Percentiles rank a stretch among this genome's conserved stretches.
Evolutionary conservation across 2,797 vertebrate species (phyloP).

Genomic region (Hippocampus kuda): DNA sequence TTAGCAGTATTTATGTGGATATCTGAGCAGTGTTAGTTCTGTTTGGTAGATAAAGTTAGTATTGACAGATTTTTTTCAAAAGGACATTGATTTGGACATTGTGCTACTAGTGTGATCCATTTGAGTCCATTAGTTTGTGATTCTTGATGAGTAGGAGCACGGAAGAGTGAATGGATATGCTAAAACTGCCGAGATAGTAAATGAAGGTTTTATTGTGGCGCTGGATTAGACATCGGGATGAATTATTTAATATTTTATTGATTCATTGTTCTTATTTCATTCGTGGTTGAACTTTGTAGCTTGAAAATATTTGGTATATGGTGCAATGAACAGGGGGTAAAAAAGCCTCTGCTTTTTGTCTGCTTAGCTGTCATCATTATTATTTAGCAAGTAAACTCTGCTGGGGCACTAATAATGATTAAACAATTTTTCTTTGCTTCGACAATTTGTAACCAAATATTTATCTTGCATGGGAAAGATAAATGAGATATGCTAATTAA

Average conservation of each 20-base stretch:
- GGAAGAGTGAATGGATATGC: background rate
- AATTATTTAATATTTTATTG: background rate
- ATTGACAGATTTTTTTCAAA: too few relatives aligned
- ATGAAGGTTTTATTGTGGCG: background rate
- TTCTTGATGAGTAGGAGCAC: background rate
- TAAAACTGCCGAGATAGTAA: background rate
- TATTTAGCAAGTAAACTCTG: background rate
- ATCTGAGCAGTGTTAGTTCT: too few relatives aligned
- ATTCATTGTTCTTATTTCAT: background rate
- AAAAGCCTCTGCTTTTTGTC: background rate
- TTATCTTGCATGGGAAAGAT: background rate
- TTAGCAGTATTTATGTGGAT: too few relatives aligned
- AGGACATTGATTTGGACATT: too few relatives aligned
- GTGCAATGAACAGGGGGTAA: background rate
- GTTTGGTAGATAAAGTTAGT: too few relatives aligned
- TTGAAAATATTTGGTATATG: background rate
- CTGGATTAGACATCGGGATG: background rate
- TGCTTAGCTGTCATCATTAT: background rate
- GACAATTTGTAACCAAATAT: background rate
- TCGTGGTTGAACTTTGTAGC: background rate
- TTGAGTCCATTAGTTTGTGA: background rate
- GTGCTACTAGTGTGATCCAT: background rate
- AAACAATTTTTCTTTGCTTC: background rate
- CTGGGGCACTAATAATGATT: background rate
- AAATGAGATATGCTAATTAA: conserved; percentile 6